Evolutionary conservation across 2,888 invertebrate species (phyloP).

Genomic region (Scaptomyza tumidula): DNA sequence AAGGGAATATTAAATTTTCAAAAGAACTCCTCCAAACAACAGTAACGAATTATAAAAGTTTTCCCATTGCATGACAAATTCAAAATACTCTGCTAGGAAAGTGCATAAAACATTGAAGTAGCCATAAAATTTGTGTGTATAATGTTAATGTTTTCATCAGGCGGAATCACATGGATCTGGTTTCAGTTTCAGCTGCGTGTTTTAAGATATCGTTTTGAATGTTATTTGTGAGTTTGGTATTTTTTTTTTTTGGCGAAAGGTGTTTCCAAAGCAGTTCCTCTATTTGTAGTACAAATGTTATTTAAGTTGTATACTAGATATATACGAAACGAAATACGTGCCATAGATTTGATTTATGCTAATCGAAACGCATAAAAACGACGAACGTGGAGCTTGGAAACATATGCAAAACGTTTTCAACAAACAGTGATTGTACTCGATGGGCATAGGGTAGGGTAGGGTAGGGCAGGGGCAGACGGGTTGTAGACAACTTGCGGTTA

Average conservation of each 20-base stretch:
- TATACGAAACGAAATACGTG: slow-evolving; percentile 23
- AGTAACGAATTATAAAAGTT: no score
- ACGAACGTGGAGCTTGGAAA: slow-evolving; percentile 22
- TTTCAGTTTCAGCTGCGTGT: slow-evolving; percentile 47
- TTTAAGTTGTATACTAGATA: slow-evolving; percentile 7
- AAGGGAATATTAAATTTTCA: no score
- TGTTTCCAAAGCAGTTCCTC: slow-evolving; percentile 66
- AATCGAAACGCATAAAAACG: slow-evolving; percentile 72
- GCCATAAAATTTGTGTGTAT: slow-evolving; percentile 67
- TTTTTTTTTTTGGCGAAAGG: slow-evolving; percentile 63
- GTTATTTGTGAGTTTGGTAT: not conserved
- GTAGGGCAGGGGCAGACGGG: not conserved
- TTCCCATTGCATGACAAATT: no score
- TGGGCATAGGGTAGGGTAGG: not conserved
- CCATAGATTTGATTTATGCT: slow-evolving; percentile 70
- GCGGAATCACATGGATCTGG: slow-evolving; percentile 49
- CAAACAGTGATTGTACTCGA: slow-evolving; percentile 26
- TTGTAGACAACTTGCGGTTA: slow-evolving; percentile 17
- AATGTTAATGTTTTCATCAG: slow-evolving; percentile 77
- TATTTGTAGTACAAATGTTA: slow-evolving; percentile 61
- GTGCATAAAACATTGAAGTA: slow-evolving; percentile 58
- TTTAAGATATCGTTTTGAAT: slow-evolving; percentile 35
- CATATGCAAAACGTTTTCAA: slow-evolving; percentile 70
- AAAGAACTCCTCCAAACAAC: no score
- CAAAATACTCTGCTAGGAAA: not conserved